A percentile compares a stretch with the other conserved stretches of the same genome.
phyloP scores from a whole-genome alignment of 2,888 invertebrate genomes.

The Drosophila paracracens region DNA sequence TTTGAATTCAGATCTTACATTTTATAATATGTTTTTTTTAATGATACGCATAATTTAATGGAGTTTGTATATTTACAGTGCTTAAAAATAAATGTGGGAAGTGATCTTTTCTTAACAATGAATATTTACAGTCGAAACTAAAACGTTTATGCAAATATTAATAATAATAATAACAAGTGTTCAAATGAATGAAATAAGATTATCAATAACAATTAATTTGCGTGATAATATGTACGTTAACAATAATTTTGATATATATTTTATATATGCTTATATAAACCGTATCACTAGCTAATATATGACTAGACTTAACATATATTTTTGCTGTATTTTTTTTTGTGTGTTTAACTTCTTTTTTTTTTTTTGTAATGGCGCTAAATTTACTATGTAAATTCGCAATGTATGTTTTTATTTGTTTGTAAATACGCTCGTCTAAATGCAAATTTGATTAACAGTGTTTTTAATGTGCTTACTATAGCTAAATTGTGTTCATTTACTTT shows the following conservation, averaged over 20 bases:
- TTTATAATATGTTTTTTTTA: neutral
- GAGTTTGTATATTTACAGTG: conserved; percentile 23
- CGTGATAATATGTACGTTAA: conserved; percentile 24
- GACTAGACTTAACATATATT: conserved; percentile 50
- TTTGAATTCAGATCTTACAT: conserved; percentile 5
- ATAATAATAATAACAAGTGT: neutral
- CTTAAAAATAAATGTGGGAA: neutral
- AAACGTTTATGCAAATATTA: neutral
- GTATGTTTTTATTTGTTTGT: conserved; percentile 36
- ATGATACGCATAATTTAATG: conserved; percentile 8
- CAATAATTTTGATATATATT: conserved; percentile 7
- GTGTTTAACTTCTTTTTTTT: conserved; percentile 19
- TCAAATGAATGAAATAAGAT: conserved; percentile 20
- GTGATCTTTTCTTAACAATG: neutral
- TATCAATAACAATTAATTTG: conserved; percentile 29
- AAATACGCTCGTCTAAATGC: conserved; percentile 73
- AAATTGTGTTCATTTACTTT: conserved; percentile 51
- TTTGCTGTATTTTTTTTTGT: conserved; percentile 19
- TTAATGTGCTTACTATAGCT: conserved; percentile 43
- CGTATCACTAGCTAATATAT: conserved; percentile 58
- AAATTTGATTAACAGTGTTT: conserved; percentile 80
- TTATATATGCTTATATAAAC: conserved; percentile 12
- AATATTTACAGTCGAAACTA: conserved; percentile 38
- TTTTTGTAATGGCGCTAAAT: conserved; percentile 54
- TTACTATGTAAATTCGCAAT: conserved; percentile 79